phyloP scores from a whole-genome alignment of 2,888 invertebrate genomes.

The Drosophila mimica region DNA sequence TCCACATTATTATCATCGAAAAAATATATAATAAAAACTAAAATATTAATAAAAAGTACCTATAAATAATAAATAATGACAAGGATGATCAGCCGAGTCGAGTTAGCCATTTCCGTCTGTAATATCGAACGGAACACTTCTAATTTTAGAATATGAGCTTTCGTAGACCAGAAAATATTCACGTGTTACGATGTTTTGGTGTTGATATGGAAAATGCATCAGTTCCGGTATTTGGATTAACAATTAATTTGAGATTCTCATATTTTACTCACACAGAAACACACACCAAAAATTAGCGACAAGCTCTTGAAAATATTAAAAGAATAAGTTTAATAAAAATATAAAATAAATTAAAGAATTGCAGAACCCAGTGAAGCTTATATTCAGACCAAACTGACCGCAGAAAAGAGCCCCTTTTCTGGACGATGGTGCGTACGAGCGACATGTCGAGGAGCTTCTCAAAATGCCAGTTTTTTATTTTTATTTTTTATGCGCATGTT shows the following conservation, averaged over 20 bases:
- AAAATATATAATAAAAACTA: too few relatives aligned
- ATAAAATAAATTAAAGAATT: constrained; percentile 7
- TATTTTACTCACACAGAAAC: not conserved
- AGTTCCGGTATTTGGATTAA: not conserved
- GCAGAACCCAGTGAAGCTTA: constrained; percentile 13
- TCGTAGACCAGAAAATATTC: not conserved
- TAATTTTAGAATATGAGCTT: constrained; percentile 1
- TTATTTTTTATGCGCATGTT: constrained; percentile 29
- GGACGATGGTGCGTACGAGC: constrained; percentile 66
- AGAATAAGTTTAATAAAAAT: constrained; percentile 9
- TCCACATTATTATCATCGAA: too few relatives aligned
- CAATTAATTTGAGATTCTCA: not conserved
- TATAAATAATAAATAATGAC: too few relatives aligned
- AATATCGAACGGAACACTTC: not conserved
- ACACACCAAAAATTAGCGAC: constrained; percentile 48
- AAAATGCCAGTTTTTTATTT: constrained; percentile 44
- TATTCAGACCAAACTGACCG: constrained; percentile 55
- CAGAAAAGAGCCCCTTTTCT: constrained; percentile 55
- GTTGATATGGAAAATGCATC: not conserved
- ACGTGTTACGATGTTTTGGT: not conserved
- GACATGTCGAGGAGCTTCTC: constrained; percentile 36
- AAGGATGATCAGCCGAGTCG: not conserved
- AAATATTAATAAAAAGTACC: too few relatives aligned
- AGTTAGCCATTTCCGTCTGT: not conserved
- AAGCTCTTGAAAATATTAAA: constrained; percentile 59